phyloP scores from a whole-genome alignment of 2,797 vertebrate genomes.

The Gymnothorax reevesii region DNA sequence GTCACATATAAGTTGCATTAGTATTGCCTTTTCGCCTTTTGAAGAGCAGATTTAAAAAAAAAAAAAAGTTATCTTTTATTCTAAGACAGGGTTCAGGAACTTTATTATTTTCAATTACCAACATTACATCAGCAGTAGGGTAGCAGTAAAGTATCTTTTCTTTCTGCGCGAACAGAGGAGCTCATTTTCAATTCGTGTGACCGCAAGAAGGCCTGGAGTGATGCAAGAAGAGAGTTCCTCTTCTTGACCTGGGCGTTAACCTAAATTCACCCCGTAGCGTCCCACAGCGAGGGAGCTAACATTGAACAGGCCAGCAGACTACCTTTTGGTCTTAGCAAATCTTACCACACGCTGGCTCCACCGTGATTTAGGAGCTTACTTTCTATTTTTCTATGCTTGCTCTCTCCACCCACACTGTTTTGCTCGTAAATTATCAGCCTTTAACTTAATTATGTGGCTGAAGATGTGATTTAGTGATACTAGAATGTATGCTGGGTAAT shows the following conservation, averaged over 20 bases:
- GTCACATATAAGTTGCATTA: not conserved
- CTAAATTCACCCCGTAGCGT: not conserved
- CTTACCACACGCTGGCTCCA: not conserved
- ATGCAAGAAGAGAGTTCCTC: not conserved
- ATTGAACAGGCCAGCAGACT: not conserved
- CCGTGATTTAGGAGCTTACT: not conserved
- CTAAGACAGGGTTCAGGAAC: too few relatives aligned
- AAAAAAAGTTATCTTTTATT: too few relatives aligned
- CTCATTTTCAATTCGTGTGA: not conserved
- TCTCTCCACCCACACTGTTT: not conserved
- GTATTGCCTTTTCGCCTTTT: not conserved
- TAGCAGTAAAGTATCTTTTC: not conserved
- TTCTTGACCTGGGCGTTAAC: not conserved
- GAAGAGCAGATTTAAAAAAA: too few relatives aligned
- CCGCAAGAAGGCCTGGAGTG: conserved; percentile 9
- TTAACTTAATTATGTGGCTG: not conserved
- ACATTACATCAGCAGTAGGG: too few relatives aligned
- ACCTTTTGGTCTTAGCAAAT: not conserved
- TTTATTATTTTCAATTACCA: too few relatives aligned
- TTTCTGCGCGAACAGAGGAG: not conserved
- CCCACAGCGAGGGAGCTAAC: not conserved
- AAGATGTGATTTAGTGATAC: not conserved
- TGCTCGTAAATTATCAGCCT: not conserved
- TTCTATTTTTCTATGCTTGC: not conserved
- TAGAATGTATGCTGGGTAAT: not conserved